phyloP scores from a whole-genome alignment of 2,888 invertebrate genomes.

The Agrenia bidenticulata region DNA sequence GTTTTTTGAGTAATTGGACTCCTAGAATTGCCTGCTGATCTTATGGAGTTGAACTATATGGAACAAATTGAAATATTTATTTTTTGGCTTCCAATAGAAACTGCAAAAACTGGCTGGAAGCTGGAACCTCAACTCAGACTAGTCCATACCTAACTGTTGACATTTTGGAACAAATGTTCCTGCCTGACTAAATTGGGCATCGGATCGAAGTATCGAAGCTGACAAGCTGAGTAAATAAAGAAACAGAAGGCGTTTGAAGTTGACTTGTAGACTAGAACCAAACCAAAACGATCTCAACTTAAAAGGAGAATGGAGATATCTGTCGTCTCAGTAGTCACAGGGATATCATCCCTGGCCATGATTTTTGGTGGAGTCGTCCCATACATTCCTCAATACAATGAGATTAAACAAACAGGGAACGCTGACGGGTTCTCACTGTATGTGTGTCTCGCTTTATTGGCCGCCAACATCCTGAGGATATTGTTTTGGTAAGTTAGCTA shows the following conservation, averaged over 20 bases:
- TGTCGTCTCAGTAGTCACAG: conserved; percentile 56
- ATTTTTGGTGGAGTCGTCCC: conserved; percentile 93
- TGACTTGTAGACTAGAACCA: not conserved
- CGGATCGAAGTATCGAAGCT: too few relatives aligned
- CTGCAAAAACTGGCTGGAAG: too few relatives aligned
- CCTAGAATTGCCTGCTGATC: too few relatives aligned
- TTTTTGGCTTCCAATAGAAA: too few relatives aligned
- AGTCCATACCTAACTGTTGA: too few relatives aligned
- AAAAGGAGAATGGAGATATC: conserved; percentile 5
- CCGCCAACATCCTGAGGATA: conserved; percentile 95
- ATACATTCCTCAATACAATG: conserved; percentile 88
- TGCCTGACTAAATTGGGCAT: too few relatives aligned
- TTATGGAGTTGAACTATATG: too few relatives aligned
- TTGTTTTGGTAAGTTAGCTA: conserved; percentile 88
- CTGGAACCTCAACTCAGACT: too few relatives aligned
- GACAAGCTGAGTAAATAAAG: too few relatives aligned
- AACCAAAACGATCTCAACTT: not conserved
- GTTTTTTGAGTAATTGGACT: too few relatives aligned
- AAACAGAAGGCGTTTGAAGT: not conserved
- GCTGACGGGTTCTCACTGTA: conserved; percentile 96
- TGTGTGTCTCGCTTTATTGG: conserved; percentile 89
- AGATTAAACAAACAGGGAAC: conserved; percentile 86
- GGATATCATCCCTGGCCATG: conserved; percentile 84
- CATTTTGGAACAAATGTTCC: too few relatives aligned
- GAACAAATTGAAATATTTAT: too few relatives aligned